Base-by-base conservation (phyloP, 2,888 invertebrate genomes). In the Archaeoteleia sp. region DNA sequence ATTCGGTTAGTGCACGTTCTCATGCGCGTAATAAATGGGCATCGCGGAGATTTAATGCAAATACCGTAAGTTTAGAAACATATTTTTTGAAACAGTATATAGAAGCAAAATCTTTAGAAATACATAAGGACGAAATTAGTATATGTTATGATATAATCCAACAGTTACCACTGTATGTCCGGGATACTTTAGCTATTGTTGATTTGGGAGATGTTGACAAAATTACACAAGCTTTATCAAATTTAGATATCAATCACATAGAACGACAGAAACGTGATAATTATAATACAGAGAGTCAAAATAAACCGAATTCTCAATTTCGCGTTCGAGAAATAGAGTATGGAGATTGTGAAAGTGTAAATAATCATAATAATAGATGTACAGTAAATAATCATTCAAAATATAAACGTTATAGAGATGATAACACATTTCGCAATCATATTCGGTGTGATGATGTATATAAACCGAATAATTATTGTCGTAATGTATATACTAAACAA, bases 61-160 rank as follows among this genome's bases (percentile, higher is more conserved):
- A 25, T 12, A 7, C 8, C 6, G 34, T 20, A 1, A 35, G 8
- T 6, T 17, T 54, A 9, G 32, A 54, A 15, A 27, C 5, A 8
- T 43, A 12, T 55, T 55, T 55, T 30, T 13, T 55, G 8, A 45
- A 45, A 37, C 55, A 55, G 10, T 5, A 45, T 7, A 14, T 23
- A 13, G 55, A 55, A 2, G 55, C 55, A 10, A 3, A 14, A 29
- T n/a, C n/a, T 4, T 14, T 45, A 5, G 29, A 37, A 3, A 5
- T 37, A 7, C 45, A 55, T 23, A 4, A n/a, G 1, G 37, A 55
- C 27, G 17, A 23, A 6, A 7, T 17, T 9, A 55, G 29, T 23
- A 29, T 45, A 2, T 4, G 30, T 45, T 53, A 34, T 9, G 51
- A 53, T 10, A 42, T 53, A 9, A 30, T 53, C 5, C 53, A 53